phyloP scores from a whole-genome alignment of 2,888 invertebrate species.

The Mesochorus sp. region DNA sequence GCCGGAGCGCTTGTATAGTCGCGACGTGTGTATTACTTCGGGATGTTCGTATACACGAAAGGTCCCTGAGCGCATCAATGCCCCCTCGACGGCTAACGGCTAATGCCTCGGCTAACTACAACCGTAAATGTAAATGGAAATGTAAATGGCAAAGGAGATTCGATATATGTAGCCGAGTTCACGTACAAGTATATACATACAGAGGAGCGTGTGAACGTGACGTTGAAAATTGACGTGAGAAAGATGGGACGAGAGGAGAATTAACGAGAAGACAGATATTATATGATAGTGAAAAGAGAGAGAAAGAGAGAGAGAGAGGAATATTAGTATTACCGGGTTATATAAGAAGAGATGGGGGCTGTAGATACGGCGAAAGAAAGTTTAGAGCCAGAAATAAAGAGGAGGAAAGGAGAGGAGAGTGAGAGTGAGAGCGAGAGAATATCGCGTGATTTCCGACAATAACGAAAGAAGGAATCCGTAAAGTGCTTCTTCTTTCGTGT shows the following conservation, averaged over 20 bases:
- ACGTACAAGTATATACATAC: not conserved
- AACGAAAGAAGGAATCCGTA: constrained; percentile 47
- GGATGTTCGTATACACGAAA: no score
- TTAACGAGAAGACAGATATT: not conserved
- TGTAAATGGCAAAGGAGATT: constrained; percentile 29
- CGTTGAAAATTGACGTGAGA: constrained; percentile 46
- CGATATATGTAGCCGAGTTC: not conserved
- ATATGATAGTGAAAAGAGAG: no score
- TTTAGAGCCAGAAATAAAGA: not conserved
- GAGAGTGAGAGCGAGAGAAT: no score
- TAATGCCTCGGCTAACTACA: constrained; percentile 45
- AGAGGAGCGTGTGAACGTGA: constrained; percentile 8
- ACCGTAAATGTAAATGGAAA: constrained; percentile 52
- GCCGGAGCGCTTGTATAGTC: no score
- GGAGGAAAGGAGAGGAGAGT: not conserved
- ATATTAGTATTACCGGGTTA: not conserved
- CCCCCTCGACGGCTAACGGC: not conserved
- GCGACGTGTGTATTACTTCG: no score
- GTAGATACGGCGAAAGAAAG: not conserved
- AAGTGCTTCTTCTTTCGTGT: constrained; percentile 47
- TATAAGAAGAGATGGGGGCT: not conserved
- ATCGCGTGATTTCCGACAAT: constrained; percentile 53
- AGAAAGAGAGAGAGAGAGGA: not conserved
- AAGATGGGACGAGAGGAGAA: constrained; percentile 21
- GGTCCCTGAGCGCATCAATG: not conserved